phyloP scores from a whole-genome alignment of 2,113 vertebrate genomes.

The Perognathus longimembris region DNA sequence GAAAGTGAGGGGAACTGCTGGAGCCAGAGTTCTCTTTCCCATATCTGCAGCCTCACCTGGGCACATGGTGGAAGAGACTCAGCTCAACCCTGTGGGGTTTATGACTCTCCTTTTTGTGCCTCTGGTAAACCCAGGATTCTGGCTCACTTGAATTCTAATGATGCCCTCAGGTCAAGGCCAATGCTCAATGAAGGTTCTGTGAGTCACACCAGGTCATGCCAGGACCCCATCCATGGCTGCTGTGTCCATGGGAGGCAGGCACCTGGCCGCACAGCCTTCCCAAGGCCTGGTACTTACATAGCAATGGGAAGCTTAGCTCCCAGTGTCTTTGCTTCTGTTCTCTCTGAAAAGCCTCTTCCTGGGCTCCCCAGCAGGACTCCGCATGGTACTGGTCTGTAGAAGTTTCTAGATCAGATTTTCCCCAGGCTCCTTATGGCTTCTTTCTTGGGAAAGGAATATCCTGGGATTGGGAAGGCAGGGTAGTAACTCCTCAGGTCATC shows the following conservation, averaged over 20 bases:
- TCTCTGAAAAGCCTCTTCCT: background rate
- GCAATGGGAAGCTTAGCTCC: background rate
- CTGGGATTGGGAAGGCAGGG: background rate
- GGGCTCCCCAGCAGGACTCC: background rate
- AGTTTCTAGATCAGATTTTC: background rate
- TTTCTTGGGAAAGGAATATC: background rate
- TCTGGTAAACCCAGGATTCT: no score
- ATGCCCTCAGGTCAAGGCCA: background rate
- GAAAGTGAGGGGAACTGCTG: background rate
- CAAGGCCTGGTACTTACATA: no score
- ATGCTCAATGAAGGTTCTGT: no score
- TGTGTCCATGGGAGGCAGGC: no score
- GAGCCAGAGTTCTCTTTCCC: background rate
- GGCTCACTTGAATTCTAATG: background rate
- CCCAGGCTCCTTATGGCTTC: rapidly evolving
- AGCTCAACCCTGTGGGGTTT: rapidly evolving
- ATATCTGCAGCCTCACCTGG: background rate
- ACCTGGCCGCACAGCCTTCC: no score
- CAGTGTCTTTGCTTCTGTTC: rapidly evolving
- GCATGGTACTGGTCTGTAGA: background rate
- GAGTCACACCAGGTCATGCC: no score
- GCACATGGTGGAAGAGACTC: rapidly evolving
- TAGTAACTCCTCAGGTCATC: background rate
- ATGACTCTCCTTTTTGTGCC: rapidly evolving
- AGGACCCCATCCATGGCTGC: background rate